Evolutionary conservation across 23 tunicate genomes (phyloP), one percentile per base, ranked within the genome.

Genomic region (Styela clava): DNA sequence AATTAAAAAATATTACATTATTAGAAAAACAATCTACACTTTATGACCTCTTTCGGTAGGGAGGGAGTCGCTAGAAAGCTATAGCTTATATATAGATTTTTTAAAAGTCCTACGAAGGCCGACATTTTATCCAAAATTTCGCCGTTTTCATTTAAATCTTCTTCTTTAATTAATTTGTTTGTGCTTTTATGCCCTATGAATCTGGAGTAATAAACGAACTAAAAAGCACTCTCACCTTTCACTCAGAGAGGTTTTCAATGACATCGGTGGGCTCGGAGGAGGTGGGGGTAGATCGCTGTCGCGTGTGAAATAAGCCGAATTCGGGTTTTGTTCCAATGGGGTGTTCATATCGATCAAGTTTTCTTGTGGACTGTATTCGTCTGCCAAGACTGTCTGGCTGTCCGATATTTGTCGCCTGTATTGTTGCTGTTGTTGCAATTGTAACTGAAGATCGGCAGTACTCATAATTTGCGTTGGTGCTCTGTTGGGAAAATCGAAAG

Each of bases 171-270:
- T n/a, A n/a, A n/a, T n/a, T n/a, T n/a, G n/a, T n/a, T n/a, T n/a
- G n/a, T n/a, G n/a, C n/a, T n/a, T n/a, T n/a, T n/a, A n/a, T n/a
- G n/a, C n/a, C n/a, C n/a, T n/a, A n/a, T n/a, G n/a, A n/a, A n/a
- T n/a, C n/a, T n/a, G n/a, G n/a, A n/a, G n/a, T n/a, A n/a, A n/a
- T n/a, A n/a, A n/a, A n/a, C n/a, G n/a, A n/a, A n/a, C n/a, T n/a
- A n/a, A n/a, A n/a, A n/a, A n/a, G n/a, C n/a, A n/a, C 34, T 24
- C 24, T 79, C 51, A 89, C 95, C 95, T 85, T 78, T 89, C 94
- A 52, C 94, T 89, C 27, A 84, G 30, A 25, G 83, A 87, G 0
- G 94, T 89, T 73, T 78, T 71, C 68, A 85, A 83, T 0, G 89
- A 85, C 35, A 85, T 64, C n/a, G 87, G 87, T 5, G 95, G 82